Evolutionary conservation across 2,888 invertebrate species (phyloP).

Genomic region (Siphlonurus alternatus): DNA sequence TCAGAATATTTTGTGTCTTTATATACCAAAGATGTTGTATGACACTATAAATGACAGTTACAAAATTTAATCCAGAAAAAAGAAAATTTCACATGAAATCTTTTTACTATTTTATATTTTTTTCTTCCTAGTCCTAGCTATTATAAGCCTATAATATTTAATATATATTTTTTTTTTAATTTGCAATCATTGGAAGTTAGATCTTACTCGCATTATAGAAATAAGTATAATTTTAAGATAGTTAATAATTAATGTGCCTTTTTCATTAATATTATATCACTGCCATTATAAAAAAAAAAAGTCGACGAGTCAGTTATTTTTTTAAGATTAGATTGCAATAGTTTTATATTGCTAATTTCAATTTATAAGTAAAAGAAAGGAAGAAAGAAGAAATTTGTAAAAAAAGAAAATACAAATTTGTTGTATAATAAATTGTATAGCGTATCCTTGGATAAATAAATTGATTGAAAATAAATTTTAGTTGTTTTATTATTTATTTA

Average conservation of each 20-base stretch:
- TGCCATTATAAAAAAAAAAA: neutral
- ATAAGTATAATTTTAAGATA: neutral
- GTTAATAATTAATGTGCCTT: neutral
- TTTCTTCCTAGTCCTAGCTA: neutral
- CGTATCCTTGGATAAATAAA: too few species aligned
- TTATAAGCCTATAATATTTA: neutral
- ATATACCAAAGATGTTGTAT: neutral
- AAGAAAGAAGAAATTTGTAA: neutral
- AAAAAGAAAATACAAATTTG: neutral
- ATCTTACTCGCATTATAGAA: neutral
- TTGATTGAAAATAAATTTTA: too few species aligned
- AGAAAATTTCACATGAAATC: too few species aligned
- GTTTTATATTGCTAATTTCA: neutral
- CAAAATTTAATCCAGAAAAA: neutral
- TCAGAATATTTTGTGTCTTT: neutral
- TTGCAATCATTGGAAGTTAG: neutral
- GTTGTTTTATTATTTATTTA: too few species aligned
- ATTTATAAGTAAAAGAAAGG: neutral
- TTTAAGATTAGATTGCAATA: neutral
- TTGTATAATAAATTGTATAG: neutral
- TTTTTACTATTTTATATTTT: too few species aligned
- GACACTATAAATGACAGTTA: neutral
- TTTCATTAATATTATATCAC: neutral
- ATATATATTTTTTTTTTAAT: neutral
- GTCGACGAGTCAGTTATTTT: neutral